These are phyloP conservation scores for Pecten maximus DNA, from an alignment of 2,888 invertebrate species.

Conservation along the genomic window DNA sequence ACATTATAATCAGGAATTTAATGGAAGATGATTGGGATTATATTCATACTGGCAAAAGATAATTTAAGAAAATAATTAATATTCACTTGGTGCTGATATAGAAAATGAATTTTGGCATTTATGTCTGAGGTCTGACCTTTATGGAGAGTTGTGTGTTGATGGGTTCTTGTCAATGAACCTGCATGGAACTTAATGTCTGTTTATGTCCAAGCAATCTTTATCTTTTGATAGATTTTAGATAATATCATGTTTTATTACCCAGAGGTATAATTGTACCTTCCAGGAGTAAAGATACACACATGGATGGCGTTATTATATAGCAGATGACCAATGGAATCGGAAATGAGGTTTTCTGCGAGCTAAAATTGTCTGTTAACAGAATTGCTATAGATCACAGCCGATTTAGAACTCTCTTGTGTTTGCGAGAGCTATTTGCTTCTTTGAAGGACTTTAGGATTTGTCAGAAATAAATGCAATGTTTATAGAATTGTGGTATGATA, in stretches of 20 bases:
- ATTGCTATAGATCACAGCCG: no score
- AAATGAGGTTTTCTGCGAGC: not conserved
- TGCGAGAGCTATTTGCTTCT: no score
- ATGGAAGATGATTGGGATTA: no score
- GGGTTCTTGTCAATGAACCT: not conserved
- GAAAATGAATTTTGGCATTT: not conserved
- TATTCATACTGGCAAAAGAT: no score
- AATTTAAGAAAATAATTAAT: not conserved
- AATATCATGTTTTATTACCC: not conserved
- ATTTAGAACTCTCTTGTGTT: no score
- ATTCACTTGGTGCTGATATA: not conserved
- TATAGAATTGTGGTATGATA: no score
- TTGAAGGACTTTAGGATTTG: no score
- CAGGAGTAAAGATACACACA: not conserved
- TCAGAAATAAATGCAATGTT: no score
- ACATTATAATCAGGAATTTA: no score
- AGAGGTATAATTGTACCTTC: not conserved
- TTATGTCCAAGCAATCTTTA: not conserved
- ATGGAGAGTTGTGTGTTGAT: not conserved
- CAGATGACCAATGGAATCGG: not conserved
- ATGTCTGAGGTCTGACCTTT: not conserved
- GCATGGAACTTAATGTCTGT: not conserved
- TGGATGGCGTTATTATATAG: not conserved
- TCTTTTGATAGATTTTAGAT: not conserved
- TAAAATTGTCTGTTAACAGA: not conserved